These are phyloP conservation scores for Mustela lutreola DNA, from an alignment of 2,113 vertebrate species.

Conservation along the genomic window DNA sequence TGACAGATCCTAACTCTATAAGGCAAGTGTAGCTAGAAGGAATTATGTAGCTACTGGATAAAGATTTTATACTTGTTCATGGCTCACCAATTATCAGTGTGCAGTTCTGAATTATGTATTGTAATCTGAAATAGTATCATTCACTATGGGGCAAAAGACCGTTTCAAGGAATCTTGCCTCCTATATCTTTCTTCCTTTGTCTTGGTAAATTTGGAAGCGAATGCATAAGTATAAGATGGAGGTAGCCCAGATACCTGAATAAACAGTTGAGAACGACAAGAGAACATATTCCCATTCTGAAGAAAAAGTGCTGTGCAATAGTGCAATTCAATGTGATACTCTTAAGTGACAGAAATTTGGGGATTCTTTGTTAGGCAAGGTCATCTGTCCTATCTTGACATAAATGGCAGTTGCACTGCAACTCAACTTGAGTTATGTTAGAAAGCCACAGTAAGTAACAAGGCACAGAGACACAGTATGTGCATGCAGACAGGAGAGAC, in stretches of 20 bases:
- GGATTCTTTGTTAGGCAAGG: not conserved
- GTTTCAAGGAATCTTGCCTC: not conserved
- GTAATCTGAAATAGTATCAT: not conserved
- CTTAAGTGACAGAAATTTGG: not conserved
- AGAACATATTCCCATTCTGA: not conserved
- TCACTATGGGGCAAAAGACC: not conserved
- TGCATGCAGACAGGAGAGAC: not conserved
- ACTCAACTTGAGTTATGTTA: not conserved
- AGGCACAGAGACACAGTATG: not conserved
- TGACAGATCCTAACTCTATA: not conserved
- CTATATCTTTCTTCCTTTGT: not conserved
- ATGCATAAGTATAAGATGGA: not conserved
- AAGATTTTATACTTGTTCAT: not conserved
- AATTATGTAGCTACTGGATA: not conserved
- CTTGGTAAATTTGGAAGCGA: not conserved
- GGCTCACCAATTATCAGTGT: not conserved
- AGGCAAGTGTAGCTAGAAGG: not conserved
- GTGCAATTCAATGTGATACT: not conserved
- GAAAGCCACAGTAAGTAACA: not conserved
- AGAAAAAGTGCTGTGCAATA: not conserved
- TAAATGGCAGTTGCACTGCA: not conserved
- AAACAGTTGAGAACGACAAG: not conserved
- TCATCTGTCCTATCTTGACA: not conserved
- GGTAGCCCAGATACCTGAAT: not conserved
- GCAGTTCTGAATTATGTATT: not conserved